These are phyloP conservation scores for Oryctes rhinoceros DNA, from an alignment of 1,140 invertebrate species.

Conservation along the genomic window DNA sequence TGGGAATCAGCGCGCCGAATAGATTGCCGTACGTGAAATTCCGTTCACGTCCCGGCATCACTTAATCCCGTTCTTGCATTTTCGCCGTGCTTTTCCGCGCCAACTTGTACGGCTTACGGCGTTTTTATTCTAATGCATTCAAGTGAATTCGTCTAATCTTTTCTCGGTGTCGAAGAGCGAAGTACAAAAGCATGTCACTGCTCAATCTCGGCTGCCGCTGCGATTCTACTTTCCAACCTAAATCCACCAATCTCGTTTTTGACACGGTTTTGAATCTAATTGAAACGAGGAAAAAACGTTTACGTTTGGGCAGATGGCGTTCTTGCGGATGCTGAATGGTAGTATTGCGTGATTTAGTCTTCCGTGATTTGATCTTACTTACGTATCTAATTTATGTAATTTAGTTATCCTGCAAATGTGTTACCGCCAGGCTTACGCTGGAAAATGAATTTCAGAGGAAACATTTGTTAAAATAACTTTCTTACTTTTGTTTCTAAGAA, in stretches of 20 bases:
- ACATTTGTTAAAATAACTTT: too few species aligned
- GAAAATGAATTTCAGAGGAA: too few species aligned
- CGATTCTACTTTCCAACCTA: not conserved
- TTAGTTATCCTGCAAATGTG: too few species aligned
- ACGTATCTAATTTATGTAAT: too few species aligned
- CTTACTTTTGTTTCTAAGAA: too few species aligned
- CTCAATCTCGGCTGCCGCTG: not conserved
- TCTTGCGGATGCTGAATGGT: not conserved
- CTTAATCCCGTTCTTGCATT: not conserved
- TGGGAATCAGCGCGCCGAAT: too few species aligned
- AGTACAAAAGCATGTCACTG: conserved; percentile 24
- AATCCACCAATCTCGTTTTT: conserved; percentile 9
- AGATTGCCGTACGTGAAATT: not conserved
- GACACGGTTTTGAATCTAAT: conserved; percentile 24
- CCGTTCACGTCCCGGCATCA: not conserved
- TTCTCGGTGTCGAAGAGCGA: not conserved
- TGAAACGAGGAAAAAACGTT: not conserved
- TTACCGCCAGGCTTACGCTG: too few species aligned
- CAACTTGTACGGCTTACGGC: not conserved
- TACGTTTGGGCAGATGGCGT: not conserved
- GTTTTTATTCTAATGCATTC: conserved; percentile 24
- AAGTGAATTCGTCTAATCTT: conserved; percentile 27
- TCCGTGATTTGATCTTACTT: too few species aligned
- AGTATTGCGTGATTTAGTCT: too few species aligned
- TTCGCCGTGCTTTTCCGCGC: not conserved